Percentiles rank a stretch among this genome's conserved stretches.
Conservation (phyloP, 2,113 vertebrate genomes). For the Dasypus novemcinctus region DNA sequence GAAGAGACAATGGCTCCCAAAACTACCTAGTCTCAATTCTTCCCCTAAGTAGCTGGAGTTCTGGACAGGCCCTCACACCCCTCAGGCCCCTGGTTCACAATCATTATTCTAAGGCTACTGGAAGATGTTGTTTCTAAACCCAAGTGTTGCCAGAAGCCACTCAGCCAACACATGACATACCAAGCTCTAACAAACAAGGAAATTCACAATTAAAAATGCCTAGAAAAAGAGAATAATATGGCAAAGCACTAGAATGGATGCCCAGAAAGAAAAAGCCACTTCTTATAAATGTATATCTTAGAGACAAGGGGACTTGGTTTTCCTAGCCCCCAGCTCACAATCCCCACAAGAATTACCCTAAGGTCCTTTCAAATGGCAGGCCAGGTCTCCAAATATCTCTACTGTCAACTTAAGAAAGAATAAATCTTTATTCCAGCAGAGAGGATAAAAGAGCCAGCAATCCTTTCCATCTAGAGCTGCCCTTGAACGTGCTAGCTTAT, state of each 20-base stretch:
- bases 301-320: background rate
- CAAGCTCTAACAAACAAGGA: background rate
- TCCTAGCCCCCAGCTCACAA: background rate
- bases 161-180: background rate
- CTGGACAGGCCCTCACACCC: background rate
- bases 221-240: background rate
- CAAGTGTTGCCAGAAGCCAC: background rate
- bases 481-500: conserved; percentile 59
- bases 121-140: background rate
- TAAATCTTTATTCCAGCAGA: conserved; percentile 29
- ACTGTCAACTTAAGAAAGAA: conserved; percentile 36
- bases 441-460: background rate
- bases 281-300: background rate
- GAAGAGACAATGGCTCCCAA: background rate
- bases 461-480: conserved; percentile 26
- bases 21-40: background rate
- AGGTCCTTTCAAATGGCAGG: background rate
- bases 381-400: conserved; percentile 34
- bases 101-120: background rate
- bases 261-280: background rate
- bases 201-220: background rate
- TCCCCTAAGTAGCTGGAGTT: background rate
- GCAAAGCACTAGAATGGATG: background rate
- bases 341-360: background rate
- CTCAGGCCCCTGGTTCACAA: background rate